Base-by-base conservation (phyloP, 1,140 invertebrate species). In the Condylostylus longicornis region DNA sequence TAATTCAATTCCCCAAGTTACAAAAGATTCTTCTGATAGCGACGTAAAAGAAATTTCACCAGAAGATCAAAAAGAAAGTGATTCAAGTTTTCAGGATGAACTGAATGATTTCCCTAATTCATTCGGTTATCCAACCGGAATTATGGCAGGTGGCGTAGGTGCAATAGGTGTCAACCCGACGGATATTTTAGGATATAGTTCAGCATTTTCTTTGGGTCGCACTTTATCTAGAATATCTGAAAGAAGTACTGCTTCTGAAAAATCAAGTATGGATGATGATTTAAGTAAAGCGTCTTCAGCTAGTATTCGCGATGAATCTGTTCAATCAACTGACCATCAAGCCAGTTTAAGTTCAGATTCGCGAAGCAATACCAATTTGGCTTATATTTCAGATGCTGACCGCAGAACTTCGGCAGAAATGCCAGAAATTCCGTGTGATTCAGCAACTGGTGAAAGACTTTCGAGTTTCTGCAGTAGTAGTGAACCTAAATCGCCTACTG, bases 181-280 rank as follows among this genome's bases (percentile, higher is more conserved):
- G 46, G 66, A 76, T 30, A 73, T 81, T 35, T 66, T 79, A 36
- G 73, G 72, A 12, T 79, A 75, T 44, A 75, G 73, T 14, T 66
- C 71, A 35, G 75, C 74, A 14, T 77, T 85, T 66, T 73, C 74
- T 18, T 59, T 80, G 35, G 66, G 71, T 0, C 58, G 84, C 22
- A 88, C 84, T 0, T 64, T 88, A 14, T 87, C 82, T 2, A 65
- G 83, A 35, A 89, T 89, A 49, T 86, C 82, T 3, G 84, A 89
- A 62, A 66, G 82, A 17, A 86, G 82, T 41, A 87, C 83, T 7
- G 82, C 82, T 12, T 88, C 83, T 1, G 83, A 86, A 49, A 78
- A 80, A 52, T 78, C 76, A 33, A 71, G 67, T 42, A 74, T 81
- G 43, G 73, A 85, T 42, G 82, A 86, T 50, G 82, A 86, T 59